Base-by-base conservation (phyloP, 2,888 invertebrate species). In the Barypeithes pellucidus region DNA sequence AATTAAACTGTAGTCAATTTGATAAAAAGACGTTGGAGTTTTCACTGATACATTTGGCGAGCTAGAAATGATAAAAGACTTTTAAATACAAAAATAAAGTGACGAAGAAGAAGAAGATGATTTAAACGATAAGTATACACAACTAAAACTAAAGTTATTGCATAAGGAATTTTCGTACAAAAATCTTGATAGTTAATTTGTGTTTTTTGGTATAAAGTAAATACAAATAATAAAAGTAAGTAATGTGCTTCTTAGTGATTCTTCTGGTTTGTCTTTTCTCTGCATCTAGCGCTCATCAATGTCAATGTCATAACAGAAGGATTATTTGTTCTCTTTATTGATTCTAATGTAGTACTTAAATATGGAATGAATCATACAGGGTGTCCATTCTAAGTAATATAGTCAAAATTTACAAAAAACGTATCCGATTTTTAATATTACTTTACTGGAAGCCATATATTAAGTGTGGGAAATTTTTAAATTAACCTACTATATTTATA, bases 111-210 rank as follows among this genome's bases (percentile, higher is more conserved):
- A n/a, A n/a, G n/a, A n/a, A n/a, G n/a, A 16, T 33, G 12, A 47
- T 29, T 14, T 47, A 62, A 36, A 62, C 45, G 45, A 50, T 65
- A 65, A 65, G 50, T 65, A 65, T 67, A 60, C 33, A 59, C 36
- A 59, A 67, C 33, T 63, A 41, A 63, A 67, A 33, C 29, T 52
- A 65, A 60, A 5, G 29, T 29, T 29, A 29, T 66, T 66, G 72
- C 66, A 60, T 72, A 72, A 72, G 72, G 52, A 72, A 72, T 72
- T 72, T 72, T 72, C 72, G 72, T 72, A 72, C 72, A 72, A 72
- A 72, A 33, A 60, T 54, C 18, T 41, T 68, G 36, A 60, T 16
- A 47, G 36, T 60, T n/a, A 22, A 59, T 36, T 68, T 68, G 60
- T 60, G 67, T 47, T 68, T 47, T 67, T 68, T 45, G 45, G 36